Evolutionary conservation across 2,888 invertebrate genomes (phyloP), one percentile per base, ranked within the genome.

Genomic region (Plagodis dolabraria): DNA sequence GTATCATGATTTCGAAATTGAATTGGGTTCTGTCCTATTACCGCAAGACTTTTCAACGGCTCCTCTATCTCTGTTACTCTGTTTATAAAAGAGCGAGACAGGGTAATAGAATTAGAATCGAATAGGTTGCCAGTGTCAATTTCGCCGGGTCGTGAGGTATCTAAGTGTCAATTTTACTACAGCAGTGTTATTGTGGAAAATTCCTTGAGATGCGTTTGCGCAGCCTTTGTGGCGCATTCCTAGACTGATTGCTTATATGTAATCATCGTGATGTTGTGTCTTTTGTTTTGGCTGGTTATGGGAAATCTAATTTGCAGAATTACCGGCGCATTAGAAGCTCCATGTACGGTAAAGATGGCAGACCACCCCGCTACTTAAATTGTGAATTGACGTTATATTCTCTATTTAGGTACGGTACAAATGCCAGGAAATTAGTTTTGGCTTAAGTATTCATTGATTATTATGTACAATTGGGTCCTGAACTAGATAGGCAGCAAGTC

Each of bases 1-100:
- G 83, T 86, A 81, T 82, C 85, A 79, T 79, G 83, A 82, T 85
- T 88, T 87, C 77, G 75, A 87, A 88, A 89, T 89, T 89, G 87
- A 89, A 85, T 87, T 84, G 83, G 82, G 85, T 80, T 81, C 81
- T 82, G 82, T 82, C 82, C 75, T 77, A 72, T 73, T 71, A 61
- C 70, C 75, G 63, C 64, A 62, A 65, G 64, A 63, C 58, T 63
- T 67, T 61, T 49, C 60, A 61, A 49, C 46, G 33, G 11, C n/a
- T 7, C 0, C 62, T 63, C 47, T 52, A 49, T 75, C 76, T 65
- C 71, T 72, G 67, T 74, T 72, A 54, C 53, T 61, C 63, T 40
- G 45, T 61, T 60, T 46, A 54, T 5, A 48, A 51, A 40, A 63
- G 69, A 77, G 51, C 72, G 62, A 62, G 74, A 76, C 63, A 59